Conservation (phyloP, 2,113 vertebrate genomes). For the Perca schrenkii region DNA sequence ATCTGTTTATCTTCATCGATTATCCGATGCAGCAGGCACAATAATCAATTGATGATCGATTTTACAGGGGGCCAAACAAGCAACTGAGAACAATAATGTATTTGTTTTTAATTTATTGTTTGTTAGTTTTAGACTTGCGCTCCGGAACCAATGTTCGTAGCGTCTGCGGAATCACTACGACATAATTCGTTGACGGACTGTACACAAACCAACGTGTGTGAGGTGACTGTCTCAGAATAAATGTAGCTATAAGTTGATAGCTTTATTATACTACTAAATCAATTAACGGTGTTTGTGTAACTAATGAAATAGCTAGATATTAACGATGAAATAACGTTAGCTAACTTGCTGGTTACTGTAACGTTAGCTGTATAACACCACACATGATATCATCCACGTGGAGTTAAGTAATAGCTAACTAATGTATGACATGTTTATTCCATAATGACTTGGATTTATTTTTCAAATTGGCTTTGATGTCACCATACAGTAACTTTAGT, state of each 20-base stretch:
- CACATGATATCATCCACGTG: not conserved
- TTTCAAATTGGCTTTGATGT: not conserved
- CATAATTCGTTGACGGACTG: conserved; percentile 59
- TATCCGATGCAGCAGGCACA: fast-evolving
- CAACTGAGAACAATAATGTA: not conserved
- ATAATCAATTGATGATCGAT: fast-evolving
- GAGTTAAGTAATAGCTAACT: not conserved
- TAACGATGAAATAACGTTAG: not conserved
- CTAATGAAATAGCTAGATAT: fast-evolving
- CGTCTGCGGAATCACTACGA: conserved; percentile 6
- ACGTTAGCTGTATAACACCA: not conserved
- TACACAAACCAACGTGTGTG: conserved; percentile 51
- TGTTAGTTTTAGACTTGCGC: not conserved
- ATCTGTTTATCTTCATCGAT: fast-evolving
- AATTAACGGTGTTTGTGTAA: not conserved
- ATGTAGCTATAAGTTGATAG: not conserved
- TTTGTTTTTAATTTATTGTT: not conserved
- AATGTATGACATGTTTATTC: not conserved
- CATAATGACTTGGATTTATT: not conserved
- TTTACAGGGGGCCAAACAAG: not conserved
- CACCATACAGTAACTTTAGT: not conserved
- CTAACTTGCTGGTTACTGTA: not conserved
- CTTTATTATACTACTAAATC: fast-evolving
- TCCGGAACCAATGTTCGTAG: conserved; percentile 41
- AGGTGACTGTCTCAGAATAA: not conserved